Evolutionary conservation across 2,888 invertebrate genomes (phyloP).

Genomic region (Nomada lathburiana): DNA sequence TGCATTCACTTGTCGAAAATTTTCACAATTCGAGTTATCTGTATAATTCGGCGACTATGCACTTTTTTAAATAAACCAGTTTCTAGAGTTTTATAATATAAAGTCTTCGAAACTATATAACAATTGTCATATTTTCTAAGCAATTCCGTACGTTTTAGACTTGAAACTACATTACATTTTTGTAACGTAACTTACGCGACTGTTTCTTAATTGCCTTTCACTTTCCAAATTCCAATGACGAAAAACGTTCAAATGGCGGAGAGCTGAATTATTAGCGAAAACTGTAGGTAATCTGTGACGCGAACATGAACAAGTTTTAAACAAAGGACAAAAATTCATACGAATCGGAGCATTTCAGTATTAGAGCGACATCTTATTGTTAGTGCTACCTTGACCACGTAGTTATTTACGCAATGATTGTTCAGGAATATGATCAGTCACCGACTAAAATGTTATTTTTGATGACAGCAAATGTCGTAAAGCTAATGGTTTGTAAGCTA

Average conservation of each 20-base stretch:
- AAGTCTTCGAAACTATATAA: not conserved
- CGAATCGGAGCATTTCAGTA: constrained; percentile 9
- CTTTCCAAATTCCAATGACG: constrained; percentile 24
- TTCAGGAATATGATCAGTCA: not conserved
- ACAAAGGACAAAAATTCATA: not conserved
- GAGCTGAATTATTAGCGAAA: not conserved
- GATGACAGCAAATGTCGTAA: not conserved
- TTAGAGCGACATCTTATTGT: constrained; percentile 6
- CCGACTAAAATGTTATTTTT: not conserved
- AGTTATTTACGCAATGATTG: constrained; percentile 13
- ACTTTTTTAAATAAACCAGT: not conserved
- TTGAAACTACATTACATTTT: no score
- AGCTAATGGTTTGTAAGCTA: not conserved
- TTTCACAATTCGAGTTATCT: no score
- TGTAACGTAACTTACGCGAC: not conserved
- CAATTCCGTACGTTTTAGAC: not conserved
- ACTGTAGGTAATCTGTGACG: not conserved
- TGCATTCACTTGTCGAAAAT: no score
- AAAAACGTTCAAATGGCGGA: constrained; percentile 1
- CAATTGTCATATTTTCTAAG: not conserved
- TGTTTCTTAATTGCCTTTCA: constrained; percentile 6
- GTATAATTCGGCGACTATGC: not conserved
- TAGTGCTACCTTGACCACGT: constrained; percentile 20
- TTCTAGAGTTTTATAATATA: not conserved
- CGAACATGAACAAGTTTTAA: not conserved